Evolutionary conservation across 2,113 vertebrate genomes (phyloP).

Genomic region (Chloebia gouldiae): DNA sequence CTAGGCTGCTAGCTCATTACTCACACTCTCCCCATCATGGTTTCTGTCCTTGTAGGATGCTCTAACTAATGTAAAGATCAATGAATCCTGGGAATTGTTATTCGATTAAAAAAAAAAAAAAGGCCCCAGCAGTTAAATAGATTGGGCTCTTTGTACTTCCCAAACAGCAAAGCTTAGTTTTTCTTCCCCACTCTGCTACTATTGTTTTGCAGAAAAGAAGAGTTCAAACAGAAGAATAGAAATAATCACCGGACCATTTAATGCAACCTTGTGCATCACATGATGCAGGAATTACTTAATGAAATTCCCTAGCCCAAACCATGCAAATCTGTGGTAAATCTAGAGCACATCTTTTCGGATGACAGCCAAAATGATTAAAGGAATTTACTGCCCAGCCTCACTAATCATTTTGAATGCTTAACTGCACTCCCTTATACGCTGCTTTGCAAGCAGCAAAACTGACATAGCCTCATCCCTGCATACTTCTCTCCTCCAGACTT

Average conservation of each 20-base stretch:
- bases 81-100: constrained; percentile 46
- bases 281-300: constrained; percentile 51
- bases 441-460: not conserved
- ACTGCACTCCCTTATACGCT: not conserved
- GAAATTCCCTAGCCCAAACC: constrained; percentile 51
- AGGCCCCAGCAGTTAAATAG: not conserved
- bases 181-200: not conserved
- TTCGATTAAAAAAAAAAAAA: constrained; percentile 21
- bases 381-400: constrained; percentile 38
- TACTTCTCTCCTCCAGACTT: not conserved
- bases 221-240: constrained; percentile 21
- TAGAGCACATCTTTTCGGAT: constrained; percentile 49
- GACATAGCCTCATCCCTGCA: not conserved
- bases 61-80: constrained; percentile 64
- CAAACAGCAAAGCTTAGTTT: not conserved
- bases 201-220: constrained; percentile 22
- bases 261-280: constrained; percentile 39
- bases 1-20: constrained; percentile 51
- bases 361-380: constrained; percentile 62
- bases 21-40: constrained; percentile 23
- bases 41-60: constrained; percentile 52
- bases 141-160: constrained; percentile 1
- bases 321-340: constrained; percentile 51
- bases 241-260: constrained; percentile 28
- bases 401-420: constrained; percentile 48